These are phyloP conservation scores for Siniperca chuatsi DNA, from an alignment of 2,113 vertebrate species.

Conservation along the genomic window DNA sequence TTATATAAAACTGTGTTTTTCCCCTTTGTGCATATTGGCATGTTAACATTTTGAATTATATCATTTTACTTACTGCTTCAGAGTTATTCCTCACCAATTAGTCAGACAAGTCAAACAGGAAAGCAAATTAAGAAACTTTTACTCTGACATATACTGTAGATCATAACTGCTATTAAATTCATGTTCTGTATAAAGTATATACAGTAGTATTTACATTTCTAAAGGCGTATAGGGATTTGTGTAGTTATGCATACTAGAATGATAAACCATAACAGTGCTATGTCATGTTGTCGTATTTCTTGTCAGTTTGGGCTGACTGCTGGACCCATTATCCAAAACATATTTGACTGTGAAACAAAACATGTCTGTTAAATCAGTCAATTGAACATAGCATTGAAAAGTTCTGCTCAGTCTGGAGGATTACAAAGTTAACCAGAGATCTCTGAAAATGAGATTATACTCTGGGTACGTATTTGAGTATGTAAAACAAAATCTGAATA, in stretches of 20 bases:
- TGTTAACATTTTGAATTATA: neutral
- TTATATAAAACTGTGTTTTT: neutral
- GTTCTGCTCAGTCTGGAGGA: neutral
- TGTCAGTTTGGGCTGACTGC: neutral
- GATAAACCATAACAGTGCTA: too few relatives aligned
- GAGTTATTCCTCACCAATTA: neutral
- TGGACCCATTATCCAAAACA: neutral
- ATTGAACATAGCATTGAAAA: neutral
- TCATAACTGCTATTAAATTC: neutral
- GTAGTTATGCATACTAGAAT: neutral
- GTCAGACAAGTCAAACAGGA: neutral
- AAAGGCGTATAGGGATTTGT: neutral
- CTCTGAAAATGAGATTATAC: neutral
- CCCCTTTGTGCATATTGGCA: neutral
- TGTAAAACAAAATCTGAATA: neutral
- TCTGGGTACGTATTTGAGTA: neutral
- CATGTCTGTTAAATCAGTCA: too few relatives aligned
- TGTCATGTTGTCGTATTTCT: neutral
- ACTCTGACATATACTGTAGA: neutral
- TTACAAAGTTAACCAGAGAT: neutral
- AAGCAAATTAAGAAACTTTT: too few relatives aligned
- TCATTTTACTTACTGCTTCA: neutral
- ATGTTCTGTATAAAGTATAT: neutral
- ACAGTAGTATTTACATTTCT: neutral
- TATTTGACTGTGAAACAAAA: neutral